phyloP scores from a whole-genome alignment of 2,888 invertebrate species.

The Cordilura impudica region DNA sequence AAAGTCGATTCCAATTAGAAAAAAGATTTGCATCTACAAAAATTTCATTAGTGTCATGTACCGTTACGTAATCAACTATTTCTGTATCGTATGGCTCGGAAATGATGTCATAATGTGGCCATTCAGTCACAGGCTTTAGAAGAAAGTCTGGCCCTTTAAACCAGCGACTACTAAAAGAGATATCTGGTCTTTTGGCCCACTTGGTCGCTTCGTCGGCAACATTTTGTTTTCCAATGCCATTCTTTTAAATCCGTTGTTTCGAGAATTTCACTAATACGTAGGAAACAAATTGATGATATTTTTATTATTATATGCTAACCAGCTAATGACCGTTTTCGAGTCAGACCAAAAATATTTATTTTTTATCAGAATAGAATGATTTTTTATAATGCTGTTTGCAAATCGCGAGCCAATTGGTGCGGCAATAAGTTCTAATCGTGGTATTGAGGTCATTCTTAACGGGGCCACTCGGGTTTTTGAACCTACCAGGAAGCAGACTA shows the following conservation, averaged over 20 bases:
- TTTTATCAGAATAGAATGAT: slow-evolving; percentile 42
- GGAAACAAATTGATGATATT: slow-evolving; percentile 61
- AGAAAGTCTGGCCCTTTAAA: slow-evolving; percentile 52
- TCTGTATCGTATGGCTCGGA: slow-evolving; percentile 7
- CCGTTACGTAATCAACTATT: not conserved
- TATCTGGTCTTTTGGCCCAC: slow-evolving; percentile 31
- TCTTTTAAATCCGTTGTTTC: slow-evolving; percentile 14
- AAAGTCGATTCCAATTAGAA: slow-evolving; percentile 23
- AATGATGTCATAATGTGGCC: not conserved
- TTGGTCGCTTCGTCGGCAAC: slow-evolving; percentile 57
- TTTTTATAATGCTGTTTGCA: slow-evolving; percentile 38
- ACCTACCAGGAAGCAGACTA: slow-evolving; percentile 13
- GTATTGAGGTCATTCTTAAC: slow-evolving; percentile 37
- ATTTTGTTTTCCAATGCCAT: slow-evolving; percentile 33
- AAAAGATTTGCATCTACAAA: slow-evolving; percentile 16
- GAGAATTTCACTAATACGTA: slow-evolving; percentile 59
- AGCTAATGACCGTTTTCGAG: slow-evolving; percentile 47
- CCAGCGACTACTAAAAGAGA: slow-evolving; percentile 44
- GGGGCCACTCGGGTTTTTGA: slow-evolving; percentile 47
- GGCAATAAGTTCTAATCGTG: slow-evolving; percentile 63
- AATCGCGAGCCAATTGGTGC: slow-evolving; percentile 62
- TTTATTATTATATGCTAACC: slow-evolving; percentile 48
- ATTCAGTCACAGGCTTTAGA: slow-evolving; percentile 6
- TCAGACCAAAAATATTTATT: slow-evolving; percentile 48
- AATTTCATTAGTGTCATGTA: slow-evolving; percentile 8